phyloP scores from a whole-genome alignment of 2,888 invertebrate species.

The Thymelicus lineola region DNA sequence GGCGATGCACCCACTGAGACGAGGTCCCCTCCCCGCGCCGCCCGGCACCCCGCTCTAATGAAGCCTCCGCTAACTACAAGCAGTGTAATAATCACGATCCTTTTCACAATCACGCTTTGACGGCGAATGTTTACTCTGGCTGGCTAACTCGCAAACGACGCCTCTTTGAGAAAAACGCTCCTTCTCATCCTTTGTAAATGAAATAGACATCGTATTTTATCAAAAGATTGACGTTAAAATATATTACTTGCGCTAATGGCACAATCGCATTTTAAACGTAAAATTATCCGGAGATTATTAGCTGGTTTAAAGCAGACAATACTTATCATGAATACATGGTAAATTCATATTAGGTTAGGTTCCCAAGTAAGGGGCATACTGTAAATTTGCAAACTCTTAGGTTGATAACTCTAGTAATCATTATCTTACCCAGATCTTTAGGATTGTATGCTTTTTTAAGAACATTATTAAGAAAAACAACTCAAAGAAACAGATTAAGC shows the following conservation, averaged over 20 bases:
- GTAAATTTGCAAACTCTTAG: too few relatives aligned
- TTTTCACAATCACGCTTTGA: constrained; percentile 72
- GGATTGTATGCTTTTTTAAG: too few relatives aligned
- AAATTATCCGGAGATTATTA: neutral
- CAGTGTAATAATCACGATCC: constrained; percentile 73
- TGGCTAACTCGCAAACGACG: constrained; percentile 49
- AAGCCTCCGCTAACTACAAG: constrained; percentile 75
- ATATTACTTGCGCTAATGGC: neutral
- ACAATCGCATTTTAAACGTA: neutral
- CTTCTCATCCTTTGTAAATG: constrained; percentile 52
- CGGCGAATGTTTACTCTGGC: constrained; percentile 60
- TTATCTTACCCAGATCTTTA: too few relatives aligned
- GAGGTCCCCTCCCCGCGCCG: constrained; percentile 57
- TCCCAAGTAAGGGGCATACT: too few relatives aligned
- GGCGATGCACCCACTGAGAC: constrained; percentile 80
- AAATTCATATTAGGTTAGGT: neutral
- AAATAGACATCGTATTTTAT: constrained; percentile 42
- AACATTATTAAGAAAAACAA: too few relatives aligned
- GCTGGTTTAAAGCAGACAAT: too few relatives aligned
- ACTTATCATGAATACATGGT: too few relatives aligned
- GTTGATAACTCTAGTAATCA: too few relatives aligned
- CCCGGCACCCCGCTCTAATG: constrained; percentile 64
- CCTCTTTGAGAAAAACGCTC: constrained; percentile 49
- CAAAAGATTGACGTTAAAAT: constrained; percentile 15
- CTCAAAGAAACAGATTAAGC: too few relatives aligned